These are phyloP conservation scores for Leuciscus waleckii DNA, from an alignment of 2,797 vertebrate genomes.

Conservation along the genomic window DNA sequence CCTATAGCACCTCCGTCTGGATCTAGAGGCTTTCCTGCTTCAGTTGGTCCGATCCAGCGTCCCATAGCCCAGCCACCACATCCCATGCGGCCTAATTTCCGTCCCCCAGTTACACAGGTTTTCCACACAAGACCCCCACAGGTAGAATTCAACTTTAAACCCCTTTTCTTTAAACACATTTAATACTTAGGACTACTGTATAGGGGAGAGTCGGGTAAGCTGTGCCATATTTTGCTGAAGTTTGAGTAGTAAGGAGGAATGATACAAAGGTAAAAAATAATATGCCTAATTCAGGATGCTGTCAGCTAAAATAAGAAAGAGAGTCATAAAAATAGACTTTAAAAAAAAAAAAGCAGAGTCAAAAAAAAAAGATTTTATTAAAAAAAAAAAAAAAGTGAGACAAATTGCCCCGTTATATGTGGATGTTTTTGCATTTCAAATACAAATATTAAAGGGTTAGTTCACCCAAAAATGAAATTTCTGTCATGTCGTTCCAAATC, in stretches of 20 bases:
- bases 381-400: neutral
- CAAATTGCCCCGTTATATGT: neutral
- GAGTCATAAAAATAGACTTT: neutral
- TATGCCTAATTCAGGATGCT: neutral
- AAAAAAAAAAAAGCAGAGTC: no score
- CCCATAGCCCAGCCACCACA: constrained; percentile 72
- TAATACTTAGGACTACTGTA: neutral
- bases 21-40: constrained; percentile 36
- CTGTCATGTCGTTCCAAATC: no score
- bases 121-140: constrained; percentile 75
- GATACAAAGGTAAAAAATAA: neutral
- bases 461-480: no score
- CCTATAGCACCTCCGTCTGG: constrained; percentile 73
- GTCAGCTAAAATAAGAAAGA: neutral
- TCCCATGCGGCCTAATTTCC: constrained; percentile 74
- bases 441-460: neutral
- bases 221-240: neutral
- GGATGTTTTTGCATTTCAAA: neutral
- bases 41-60: constrained; percentile 64
- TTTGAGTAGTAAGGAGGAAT: neutral
- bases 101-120: constrained; percentile 71
- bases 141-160: constrained; percentile 66
- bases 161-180: neutral
- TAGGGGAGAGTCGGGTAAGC: neutral
- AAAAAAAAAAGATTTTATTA: neutral